Evolutionary conservation across 2,888 invertebrate genomes (phyloP).

Genomic region (Pycnomerus fuliginosus): DNA sequence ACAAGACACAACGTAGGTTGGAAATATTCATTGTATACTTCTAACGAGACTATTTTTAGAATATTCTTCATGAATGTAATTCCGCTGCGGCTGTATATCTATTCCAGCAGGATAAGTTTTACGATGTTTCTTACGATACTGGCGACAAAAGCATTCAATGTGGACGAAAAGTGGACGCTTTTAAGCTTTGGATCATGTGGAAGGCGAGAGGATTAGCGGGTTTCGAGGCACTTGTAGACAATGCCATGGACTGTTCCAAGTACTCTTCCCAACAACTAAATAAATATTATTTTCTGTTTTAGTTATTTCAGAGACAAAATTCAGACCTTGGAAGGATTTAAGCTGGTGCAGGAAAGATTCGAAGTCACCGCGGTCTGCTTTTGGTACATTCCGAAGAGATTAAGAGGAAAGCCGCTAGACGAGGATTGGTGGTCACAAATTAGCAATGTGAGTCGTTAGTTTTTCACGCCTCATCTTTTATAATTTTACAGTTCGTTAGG

Average conservation of each 20-base stretch:
- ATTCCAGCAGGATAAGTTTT: constrained; percentile 84
- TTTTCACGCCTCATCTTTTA: too few species aligned
- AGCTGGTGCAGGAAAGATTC: constrained; percentile 61
- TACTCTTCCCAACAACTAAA: constrained; percentile 32
- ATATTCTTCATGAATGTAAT: constrained; percentile 66
- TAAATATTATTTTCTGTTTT: constrained; percentile 11
- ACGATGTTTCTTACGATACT: constrained; percentile 75
- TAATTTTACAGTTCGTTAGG: too few species aligned
- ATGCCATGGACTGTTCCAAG: constrained; percentile 62
- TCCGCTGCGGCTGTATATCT: constrained; percentile 73
- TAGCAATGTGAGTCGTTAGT: constrained; percentile 18
- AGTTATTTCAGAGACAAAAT: constrained; percentile 60
- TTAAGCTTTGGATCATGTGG: constrained; percentile 94
- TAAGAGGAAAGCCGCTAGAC: constrained; percentile 52
- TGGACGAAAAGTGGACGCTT: constrained; percentile 87
- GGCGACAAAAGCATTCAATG: constrained; percentile 91
- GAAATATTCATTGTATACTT: constrained; percentile 20
- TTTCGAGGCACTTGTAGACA: constrained; percentile 62
- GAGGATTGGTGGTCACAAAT: constrained; percentile 56
- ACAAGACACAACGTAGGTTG: constrained; percentile 55
- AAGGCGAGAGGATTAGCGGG: constrained; percentile 72
- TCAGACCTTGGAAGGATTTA: constrained; percentile 58
- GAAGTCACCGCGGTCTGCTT: constrained; percentile 88
- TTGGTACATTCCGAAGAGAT: constrained; percentile 75
- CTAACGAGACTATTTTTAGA: constrained; percentile 36